Evolutionary conservation across 2,797 vertebrate species (phyloP), one percentile per base, ranked within the genome.

Genomic region (Pterois miles): DNA sequence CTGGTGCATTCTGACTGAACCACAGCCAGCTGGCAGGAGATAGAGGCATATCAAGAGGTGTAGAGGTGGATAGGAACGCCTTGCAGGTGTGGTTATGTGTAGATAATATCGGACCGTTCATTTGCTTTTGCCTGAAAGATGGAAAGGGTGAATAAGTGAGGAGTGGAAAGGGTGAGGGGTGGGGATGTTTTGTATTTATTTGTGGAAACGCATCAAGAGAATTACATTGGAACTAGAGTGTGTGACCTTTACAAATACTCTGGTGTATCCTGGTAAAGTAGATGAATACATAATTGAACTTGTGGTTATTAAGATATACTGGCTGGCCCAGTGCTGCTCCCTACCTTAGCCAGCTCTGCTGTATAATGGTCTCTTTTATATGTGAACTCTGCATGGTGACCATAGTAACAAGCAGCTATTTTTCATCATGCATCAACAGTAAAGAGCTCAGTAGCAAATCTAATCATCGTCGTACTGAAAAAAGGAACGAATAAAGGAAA

Each of bases 381-480:
- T 0, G 0, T 13, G 46, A 62, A 27, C 25, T 40, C 57, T 63
- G 43, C 11, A n/a, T 33, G 62, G 43, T 82, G 57, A 78, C 82
- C 76, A 78, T 76, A 57, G 82, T 50, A 74, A 81, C 80, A 52
- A 34, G 57, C 62, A 10, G 22, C 59, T 58, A 20, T 54, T 53
- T 60, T 76, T 56, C 34, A 54, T 52, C 25, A 9, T 50, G 58
- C 20, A 31, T 83, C 48, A 52, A 53, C 11, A 48, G 50, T 53
- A 14, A 56, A 48, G 53, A 38, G 59, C 38, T 73, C 16, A 12
- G 31, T 2, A 3, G 40, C 52, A n/a, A 20, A 65, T 65, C 18
- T 11, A 31, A 74, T 71, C 23, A 58, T 11, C 36, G 68, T 65
- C 11, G n/a, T 6, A 3, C 20, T 34, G 16, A 59, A 71, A 34